These are phyloP conservation scores for Cheirogaleus medius DNA, from an alignment of 2,113 vertebrate species.

Conservation along the genomic window DNA sequence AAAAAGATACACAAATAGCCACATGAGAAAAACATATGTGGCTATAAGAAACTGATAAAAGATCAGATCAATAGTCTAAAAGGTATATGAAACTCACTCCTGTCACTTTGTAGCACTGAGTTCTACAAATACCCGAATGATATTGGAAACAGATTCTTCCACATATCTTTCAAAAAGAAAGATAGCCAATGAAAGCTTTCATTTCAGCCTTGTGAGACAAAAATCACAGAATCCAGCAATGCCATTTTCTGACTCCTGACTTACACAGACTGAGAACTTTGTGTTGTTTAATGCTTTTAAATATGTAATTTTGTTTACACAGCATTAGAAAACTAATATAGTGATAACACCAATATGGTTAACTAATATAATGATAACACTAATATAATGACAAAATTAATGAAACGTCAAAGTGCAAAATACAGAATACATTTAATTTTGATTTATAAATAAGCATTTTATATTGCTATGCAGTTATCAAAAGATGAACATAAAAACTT, in stretches of 20 bases:
- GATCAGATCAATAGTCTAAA: too few species aligned
- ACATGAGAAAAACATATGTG: background rate
- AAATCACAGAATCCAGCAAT: background rate
- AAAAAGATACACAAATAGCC: background rate
- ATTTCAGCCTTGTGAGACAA: background rate
- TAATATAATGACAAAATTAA: background rate
- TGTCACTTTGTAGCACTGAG: background rate
- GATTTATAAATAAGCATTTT: background rate
- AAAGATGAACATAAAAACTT: background rate
- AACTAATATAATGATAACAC: background rate
- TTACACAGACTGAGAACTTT: background rate
- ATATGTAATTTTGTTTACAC: background rate
- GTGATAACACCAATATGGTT: background rate
- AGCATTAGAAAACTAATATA: background rate
- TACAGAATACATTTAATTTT: background rate
- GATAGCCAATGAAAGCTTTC: rapidly evolving
- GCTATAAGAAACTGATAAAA: background rate
- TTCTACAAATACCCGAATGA: background rate
- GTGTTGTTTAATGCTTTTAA: background rate
- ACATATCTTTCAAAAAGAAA: background rate
- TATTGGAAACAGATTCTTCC: background rate
- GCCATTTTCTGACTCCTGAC: background rate
- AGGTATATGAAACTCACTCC: background rate
- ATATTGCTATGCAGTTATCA: background rate
- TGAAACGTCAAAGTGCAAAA: background rate